These are phyloP conservation scores for Platygyra sinensis DNA, from an alignment of 64 coral and sea anemone species.

Conservation along the genomic window DNA sequence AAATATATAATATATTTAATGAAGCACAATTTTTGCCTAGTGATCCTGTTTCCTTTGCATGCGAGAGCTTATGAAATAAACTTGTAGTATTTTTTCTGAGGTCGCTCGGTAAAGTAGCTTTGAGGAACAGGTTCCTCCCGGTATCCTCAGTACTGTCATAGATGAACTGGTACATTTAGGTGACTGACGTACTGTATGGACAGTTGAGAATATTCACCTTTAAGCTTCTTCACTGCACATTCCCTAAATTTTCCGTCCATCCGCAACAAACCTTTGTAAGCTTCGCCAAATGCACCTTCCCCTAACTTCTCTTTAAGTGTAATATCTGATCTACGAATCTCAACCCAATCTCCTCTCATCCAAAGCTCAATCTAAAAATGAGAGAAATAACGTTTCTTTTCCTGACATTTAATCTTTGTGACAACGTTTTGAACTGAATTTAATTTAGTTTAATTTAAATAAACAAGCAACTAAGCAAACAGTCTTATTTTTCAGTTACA, in stretches of 20 bases:
- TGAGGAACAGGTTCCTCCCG: too few species aligned
- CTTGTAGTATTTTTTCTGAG: too few species aligned
- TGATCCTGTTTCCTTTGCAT: too few species aligned
- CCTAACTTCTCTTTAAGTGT: conserved; percentile 13
- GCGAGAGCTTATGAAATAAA: too few species aligned
- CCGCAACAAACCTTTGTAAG: not conserved
- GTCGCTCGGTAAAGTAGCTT: too few species aligned
- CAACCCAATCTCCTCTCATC: not conserved
- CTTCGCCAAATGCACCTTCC: conserved; percentile 30
- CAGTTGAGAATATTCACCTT: not conserved
- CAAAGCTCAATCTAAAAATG: not conserved
- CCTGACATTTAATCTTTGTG: not conserved
- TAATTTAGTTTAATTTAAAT: too few species aligned
- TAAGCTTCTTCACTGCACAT: conserved; percentile 36
- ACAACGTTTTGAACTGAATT: too few species aligned
- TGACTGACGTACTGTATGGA: not conserved
- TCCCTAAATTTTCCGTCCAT: not conserved
- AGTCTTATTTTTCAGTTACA: too few species aligned
- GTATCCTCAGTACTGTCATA: not conserved
- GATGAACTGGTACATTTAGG: not conserved
- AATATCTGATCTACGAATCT: conserved; percentile 7
- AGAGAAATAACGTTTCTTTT: not conserved
- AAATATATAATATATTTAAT: too few species aligned
- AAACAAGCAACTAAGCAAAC: too few species aligned
- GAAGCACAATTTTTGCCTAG: too few species aligned